phyloP scores from a whole-genome alignment of 2,888 invertebrate species.

The Netelia virgata region DNA sequence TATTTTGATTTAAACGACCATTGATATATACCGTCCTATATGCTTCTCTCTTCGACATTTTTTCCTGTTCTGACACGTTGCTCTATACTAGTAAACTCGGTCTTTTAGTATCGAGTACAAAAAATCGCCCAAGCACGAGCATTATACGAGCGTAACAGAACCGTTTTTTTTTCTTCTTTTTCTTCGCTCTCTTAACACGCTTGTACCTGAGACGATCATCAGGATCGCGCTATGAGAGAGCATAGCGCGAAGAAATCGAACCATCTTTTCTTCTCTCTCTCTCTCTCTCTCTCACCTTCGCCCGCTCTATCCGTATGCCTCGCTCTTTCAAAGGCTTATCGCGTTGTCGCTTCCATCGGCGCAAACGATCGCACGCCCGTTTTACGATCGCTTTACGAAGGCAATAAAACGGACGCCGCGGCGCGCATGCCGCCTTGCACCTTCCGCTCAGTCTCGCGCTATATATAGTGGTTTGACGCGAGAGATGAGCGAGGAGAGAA shows the following conservation, averaged over 20 bases:
- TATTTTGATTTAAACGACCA: not conserved
- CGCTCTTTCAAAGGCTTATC: constrained; percentile 57
- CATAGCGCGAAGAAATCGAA: constrained; percentile 52
- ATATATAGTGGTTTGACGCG: constrained; percentile 12
- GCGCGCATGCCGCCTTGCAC: constrained; percentile 43
- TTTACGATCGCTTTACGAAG: constrained; percentile 68
- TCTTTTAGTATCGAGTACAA: not conserved
- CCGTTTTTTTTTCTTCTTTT: constrained; percentile 27
- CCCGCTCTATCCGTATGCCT: not conserved
- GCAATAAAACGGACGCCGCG: constrained; percentile 67
- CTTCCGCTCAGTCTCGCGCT: constrained; percentile 44
- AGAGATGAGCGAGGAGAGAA: constrained; percentile 38
- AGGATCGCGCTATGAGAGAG: constrained; percentile 17
- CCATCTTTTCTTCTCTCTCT: not conserved
- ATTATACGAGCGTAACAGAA: constrained; percentile 60
- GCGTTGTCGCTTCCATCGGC: constrained; percentile 69
- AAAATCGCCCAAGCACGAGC: constrained; percentile 9
- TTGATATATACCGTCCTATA: not conserved
- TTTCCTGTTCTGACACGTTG: not conserved
- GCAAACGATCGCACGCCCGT: constrained; percentile 67
- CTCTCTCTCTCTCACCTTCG: not conserved
- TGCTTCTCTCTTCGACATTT: not conserved
- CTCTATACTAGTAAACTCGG: not conserved
- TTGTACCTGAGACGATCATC: constrained; percentile 30
- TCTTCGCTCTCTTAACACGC: constrained; percentile 32